Conservation (phyloP, 2,797 vertebrate species). For the Kryptolebias ocellatus region DNA sequence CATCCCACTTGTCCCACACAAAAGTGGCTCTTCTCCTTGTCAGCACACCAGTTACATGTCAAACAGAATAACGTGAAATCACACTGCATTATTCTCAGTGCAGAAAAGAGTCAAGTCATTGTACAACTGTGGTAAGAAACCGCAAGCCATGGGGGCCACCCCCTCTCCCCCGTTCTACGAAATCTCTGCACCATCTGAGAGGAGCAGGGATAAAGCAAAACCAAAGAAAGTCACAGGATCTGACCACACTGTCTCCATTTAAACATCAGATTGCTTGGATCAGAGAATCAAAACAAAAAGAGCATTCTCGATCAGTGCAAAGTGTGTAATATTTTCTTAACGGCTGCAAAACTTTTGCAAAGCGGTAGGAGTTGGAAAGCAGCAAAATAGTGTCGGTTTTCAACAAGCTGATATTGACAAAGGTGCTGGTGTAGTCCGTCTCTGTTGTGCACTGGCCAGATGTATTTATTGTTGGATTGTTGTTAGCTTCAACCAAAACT, state of each 20-base stretch:
- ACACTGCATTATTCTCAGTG: slow-evolving; percentile 22
- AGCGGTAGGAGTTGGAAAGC: background rate
- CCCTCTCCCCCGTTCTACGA: slow-evolving; percentile 24
- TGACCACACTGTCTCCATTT: slow-evolving; percentile 40
- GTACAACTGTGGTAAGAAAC: slow-evolving; percentile 41
- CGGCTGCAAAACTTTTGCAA: slow-evolving; percentile 46
- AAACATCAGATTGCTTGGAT: slow-evolving; percentile 48
- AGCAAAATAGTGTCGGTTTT: background rate
- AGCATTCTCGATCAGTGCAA: background rate
- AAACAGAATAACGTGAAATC: slow-evolving; percentile 49
- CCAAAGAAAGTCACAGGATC: slow-evolving; percentile 52
- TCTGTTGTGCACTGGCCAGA: slow-evolving; percentile 31
- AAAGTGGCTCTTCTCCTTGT: slow-evolving; percentile 25
- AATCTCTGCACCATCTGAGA: slow-evolving; percentile 52
- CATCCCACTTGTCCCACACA: slow-evolving; percentile 28
- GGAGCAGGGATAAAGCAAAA: background rate
- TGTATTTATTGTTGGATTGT: slow-evolving; percentile 60
- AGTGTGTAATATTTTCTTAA: slow-evolving; percentile 18
- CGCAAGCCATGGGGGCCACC: slow-evolving; percentile 42
- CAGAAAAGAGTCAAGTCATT: slow-evolving; percentile 50
- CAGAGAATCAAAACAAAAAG: slow-evolving; percentile 2
- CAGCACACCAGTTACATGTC: slow-evolving; percentile 39
- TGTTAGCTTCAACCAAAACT: slow-evolving; percentile 52
- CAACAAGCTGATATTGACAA: slow-evolving; percentile 6
- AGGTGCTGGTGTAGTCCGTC: slow-evolving; percentile 9